Evolutionary conservation across 1,140 invertebrate species (phyloP), one percentile per base, ranked within the genome.

Genomic region (Brachionus koreanus): DNA sequence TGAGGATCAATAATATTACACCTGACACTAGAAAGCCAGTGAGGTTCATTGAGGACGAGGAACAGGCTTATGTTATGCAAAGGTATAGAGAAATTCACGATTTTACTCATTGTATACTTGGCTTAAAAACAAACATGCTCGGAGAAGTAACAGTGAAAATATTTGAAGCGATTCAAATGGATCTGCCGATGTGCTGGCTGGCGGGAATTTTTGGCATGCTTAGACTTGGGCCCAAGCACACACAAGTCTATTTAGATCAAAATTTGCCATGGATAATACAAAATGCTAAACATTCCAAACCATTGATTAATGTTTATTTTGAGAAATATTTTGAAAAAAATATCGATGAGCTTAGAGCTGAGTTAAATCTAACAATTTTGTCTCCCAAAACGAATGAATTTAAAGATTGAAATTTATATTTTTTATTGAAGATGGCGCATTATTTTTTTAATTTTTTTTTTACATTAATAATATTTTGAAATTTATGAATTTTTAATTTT

Each of bases 81-180:
- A 90, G 97, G 57, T 98, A 98, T 87, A 91, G 97, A 84, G 96
- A 99, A 89, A 92, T 93, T 16, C 97, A 99, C 87, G 97, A 99
- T 89, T 90, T 99, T 74, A 92, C 95, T 83, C 97, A 99, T 88
- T 92, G 95, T 0, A 88, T 94, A 6, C 90, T 98, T 37, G 91
- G 92, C 79, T 97, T 97, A 94, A 95, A 94, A 13, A 98, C 96
- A 6, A 96, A 95, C 86, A 97, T 98, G 95, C 89, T 97, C 5
- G 91, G 92, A 65, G 93, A 96, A 91, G 95, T 98, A 16, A 92
- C 93, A 6, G 93, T 99, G 5, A 99, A 99, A 89, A 98, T 96
- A 95, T 91, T 98, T 77, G 97, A 99, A 91, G 96, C 92, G 6
- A 91, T 98, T 19, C 89, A 90, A 83, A 87, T 88, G 7, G 87